Conservation (phyloP, 2,888 invertebrate species). For the Cancer borealis region DNA sequence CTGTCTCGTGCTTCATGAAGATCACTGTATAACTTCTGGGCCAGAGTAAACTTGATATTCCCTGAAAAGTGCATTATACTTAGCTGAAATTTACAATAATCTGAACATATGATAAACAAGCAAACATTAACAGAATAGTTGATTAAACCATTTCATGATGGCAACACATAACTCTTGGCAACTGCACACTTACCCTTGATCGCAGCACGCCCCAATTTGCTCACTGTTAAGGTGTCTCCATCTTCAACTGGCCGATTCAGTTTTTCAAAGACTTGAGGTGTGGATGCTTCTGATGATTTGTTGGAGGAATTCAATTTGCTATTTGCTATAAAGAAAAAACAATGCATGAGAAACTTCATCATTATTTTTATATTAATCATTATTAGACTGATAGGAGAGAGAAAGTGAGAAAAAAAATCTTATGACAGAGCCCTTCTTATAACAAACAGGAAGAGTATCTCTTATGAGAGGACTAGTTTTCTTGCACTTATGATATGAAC, state of each 20-base stretch:
- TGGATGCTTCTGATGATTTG: background rate
- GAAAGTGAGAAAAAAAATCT: too few relatives aligned
- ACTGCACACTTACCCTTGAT: constrained; percentile 78
- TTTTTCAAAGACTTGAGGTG: background rate
- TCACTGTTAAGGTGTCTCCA: constrained; percentile 77
- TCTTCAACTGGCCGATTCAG: constrained; percentile 55
- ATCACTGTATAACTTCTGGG: constrained; percentile 88
- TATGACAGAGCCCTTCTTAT: too few relatives aligned
- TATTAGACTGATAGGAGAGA: too few relatives aligned
- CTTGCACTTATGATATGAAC: too few relatives aligned
- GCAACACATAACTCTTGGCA: background rate
- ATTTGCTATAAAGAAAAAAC: background rate
- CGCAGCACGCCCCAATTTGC: constrained; percentile 79
- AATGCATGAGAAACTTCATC: background rate
- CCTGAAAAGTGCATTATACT: constrained; percentile 59
- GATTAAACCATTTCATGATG: background rate
- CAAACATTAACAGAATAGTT: too few relatives aligned
- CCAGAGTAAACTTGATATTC: constrained; percentile 88
- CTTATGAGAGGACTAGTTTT: too few relatives aligned
- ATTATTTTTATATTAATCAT: too few relatives aligned
- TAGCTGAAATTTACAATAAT: background rate
- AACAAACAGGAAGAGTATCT: too few relatives aligned
- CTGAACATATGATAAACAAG: background rate
- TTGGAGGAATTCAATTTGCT: background rate
- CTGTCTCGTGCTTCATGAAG: constrained; percentile 86